These are phyloP conservation scores for Gallinago jamesoni DNA, from an alignment of 2,113 vertebrate genomes.

Conservation along the genomic window DNA sequence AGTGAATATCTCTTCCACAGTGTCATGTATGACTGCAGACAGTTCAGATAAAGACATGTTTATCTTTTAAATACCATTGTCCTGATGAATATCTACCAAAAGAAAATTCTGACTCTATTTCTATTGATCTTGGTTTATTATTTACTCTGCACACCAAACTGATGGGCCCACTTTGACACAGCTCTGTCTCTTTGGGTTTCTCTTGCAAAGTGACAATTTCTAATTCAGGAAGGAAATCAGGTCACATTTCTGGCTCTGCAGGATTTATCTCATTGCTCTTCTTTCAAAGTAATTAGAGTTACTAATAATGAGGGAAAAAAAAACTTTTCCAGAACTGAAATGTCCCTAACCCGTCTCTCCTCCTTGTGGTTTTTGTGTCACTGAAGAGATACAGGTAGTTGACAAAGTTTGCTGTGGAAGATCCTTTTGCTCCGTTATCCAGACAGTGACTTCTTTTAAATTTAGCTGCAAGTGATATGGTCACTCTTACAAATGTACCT, in stretches of 20 bases:
- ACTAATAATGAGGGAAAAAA: slow-evolving; percentile 62
- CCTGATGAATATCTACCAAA: background rate
- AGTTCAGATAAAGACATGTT: background rate
- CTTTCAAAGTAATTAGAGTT: slow-evolving; percentile 71
- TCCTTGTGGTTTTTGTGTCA: slow-evolving; percentile 50
- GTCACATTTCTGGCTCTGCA: slow-evolving; percentile 68
- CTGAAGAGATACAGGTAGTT: background rate
- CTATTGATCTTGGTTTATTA: background rate
- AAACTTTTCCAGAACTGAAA: slow-evolving; percentile 56
- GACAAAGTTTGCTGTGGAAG: slow-evolving; percentile 5
- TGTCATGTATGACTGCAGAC: background rate
- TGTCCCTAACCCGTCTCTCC: slow-evolving; percentile 57
- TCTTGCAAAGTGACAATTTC: slow-evolving; percentile 66
- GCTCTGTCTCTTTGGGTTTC: slow-evolving; percentile 59
- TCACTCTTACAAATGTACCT: background rate
- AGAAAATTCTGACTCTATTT: background rate
- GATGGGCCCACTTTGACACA: slow-evolving; percentile 20
- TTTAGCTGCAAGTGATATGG: background rate
- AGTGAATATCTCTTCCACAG: background rate
- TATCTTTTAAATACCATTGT: background rate
- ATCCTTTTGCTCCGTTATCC: background rate
- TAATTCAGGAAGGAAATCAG: slow-evolving; percentile 73
- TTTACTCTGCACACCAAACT: background rate
- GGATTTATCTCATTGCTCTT: slow-evolving; percentile 68
- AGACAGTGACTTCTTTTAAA: background rate